These are phyloP conservation scores for Argopecten irradians DNA, from an alignment of 1,140 invertebrate genomes.

Conservation along the genomic window DNA sequence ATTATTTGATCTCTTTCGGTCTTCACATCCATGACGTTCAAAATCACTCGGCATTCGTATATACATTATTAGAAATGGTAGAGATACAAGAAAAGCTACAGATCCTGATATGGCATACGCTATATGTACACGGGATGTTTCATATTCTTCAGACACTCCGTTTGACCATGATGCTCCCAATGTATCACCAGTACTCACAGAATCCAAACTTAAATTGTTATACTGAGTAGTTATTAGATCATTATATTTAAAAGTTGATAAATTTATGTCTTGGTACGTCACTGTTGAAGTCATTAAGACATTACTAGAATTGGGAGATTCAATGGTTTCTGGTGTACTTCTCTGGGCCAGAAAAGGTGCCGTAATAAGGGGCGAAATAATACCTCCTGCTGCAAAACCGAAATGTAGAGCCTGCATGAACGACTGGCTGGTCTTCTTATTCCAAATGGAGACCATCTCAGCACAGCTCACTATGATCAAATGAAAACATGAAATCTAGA, in stretches of 20 bases:
- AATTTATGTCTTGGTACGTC: not conserved
- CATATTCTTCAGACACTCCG: not conserved
- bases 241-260: not conserved
- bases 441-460: not conserved
- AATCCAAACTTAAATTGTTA: not conserved
- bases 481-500: too few relatives aligned
- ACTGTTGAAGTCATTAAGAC: not conserved
- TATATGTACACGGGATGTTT: not conserved
- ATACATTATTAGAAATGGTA: not conserved
- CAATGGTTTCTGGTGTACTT: not conserved
- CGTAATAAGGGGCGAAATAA: not conserved
- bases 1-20: not conserved
- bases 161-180: not conserved
- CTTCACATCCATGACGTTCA: not conserved
- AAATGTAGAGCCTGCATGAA: slow-evolving; percentile 36
- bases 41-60: not conserved
- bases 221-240: not conserved
- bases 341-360: slow-evolving; percentile 28
- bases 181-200: not conserved
- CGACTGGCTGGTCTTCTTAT: not conserved
- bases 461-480: not conserved
- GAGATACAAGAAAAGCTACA: not conserved
- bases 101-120: slow-evolving; percentile 24
- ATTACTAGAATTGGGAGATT: not conserved
- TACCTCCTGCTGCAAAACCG: slow-evolving; percentile 7